A percentile compares a stretch with the other conserved stretches of the same genome.
Evolutionary conservation across 2,888 invertebrate species (phyloP).

Genomic region (Heliconius hortense): DNA sequence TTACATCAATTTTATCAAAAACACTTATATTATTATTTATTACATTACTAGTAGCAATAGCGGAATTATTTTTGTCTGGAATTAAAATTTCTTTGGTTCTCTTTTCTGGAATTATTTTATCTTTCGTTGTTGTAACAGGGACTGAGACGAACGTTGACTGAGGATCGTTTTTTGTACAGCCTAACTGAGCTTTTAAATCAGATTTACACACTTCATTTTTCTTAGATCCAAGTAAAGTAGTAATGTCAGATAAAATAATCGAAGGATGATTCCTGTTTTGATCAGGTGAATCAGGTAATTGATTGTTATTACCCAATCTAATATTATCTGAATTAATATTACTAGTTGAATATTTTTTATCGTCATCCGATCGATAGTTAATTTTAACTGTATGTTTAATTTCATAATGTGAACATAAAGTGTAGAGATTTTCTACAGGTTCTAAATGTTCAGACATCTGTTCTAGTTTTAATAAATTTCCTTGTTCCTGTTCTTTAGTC

Average conservation of each 20-base stretch:
- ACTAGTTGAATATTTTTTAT: neutral
- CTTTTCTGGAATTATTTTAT: neutral
- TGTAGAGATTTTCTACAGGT: neutral
- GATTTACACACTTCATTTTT: neutral
- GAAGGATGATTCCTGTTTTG: neutral
- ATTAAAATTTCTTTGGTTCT: neutral
- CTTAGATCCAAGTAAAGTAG: neutral
- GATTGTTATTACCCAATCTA: neutral
- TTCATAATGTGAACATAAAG: neutral
- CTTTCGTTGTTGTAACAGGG: neutral
- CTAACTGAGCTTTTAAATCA: neutral
- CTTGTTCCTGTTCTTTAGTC: neutral
- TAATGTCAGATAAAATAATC: slow-evolving; percentile 4
- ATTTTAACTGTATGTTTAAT: neutral
- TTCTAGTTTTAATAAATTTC: neutral
- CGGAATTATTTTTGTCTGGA: neutral
- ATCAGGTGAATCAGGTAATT: neutral
- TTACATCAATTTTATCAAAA: slow-evolving; percentile 18
- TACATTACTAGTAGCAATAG: neutral
- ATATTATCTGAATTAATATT: neutral
- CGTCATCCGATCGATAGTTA: neutral
- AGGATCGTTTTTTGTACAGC: neutral
- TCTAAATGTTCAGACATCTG: neutral
- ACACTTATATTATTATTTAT: neutral
- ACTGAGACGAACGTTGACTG: neutral